Evolutionary conservation across 1,140 invertebrate genomes (phyloP).

Genomic region (Papilio xuthus): DNA sequence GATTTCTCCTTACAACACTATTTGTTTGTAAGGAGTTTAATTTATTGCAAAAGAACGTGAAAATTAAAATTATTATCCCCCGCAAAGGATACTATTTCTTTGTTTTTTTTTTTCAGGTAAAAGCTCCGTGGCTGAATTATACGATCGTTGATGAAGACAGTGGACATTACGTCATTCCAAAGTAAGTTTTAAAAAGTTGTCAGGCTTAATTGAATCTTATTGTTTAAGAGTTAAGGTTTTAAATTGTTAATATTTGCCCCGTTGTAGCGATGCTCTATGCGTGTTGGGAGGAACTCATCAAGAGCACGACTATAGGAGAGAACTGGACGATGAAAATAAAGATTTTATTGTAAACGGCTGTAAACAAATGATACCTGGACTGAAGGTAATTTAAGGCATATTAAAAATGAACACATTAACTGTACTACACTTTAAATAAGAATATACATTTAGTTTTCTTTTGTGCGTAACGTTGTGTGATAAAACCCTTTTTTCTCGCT

Average conservation of each 20-base stretch:
- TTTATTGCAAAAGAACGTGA: too few species aligned
- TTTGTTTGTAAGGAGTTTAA: too few species aligned
- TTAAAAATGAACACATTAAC: neutral
- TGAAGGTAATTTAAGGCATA: slow-evolving; percentile 80
- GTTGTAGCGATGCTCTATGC: slow-evolving; percentile 83
- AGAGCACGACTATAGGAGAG: slow-evolving; percentile 83
- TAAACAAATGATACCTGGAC: slow-evolving; percentile 82
- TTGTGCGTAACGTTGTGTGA: too few species aligned
- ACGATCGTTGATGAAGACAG: slow-evolving; percentile 82
- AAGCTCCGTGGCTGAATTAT: slow-evolving; percentile 85
- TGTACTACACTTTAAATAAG: too few species aligned
- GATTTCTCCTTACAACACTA: too few species aligned
- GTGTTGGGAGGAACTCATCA: slow-evolving; percentile 90
- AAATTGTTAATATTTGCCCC: slow-evolving; percentile 14
- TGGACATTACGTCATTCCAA: slow-evolving; percentile 88
- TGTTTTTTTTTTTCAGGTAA: slow-evolving; percentile 74
- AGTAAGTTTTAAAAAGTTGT: slow-evolving; percentile 79
- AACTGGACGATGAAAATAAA: slow-evolving; percentile 82
- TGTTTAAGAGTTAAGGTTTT: neutral
- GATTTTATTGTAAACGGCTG: slow-evolving; percentile 86
- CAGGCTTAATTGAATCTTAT: neutral
- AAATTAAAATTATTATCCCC: too few species aligned
- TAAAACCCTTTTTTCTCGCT: neutral
- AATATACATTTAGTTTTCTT: too few species aligned
- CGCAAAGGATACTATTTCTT: too few species aligned